These are phyloP conservation scores for Natrix natrix DNA, from an alignment of 2,797 vertebrate genomes.

Conservation along the genomic window DNA sequence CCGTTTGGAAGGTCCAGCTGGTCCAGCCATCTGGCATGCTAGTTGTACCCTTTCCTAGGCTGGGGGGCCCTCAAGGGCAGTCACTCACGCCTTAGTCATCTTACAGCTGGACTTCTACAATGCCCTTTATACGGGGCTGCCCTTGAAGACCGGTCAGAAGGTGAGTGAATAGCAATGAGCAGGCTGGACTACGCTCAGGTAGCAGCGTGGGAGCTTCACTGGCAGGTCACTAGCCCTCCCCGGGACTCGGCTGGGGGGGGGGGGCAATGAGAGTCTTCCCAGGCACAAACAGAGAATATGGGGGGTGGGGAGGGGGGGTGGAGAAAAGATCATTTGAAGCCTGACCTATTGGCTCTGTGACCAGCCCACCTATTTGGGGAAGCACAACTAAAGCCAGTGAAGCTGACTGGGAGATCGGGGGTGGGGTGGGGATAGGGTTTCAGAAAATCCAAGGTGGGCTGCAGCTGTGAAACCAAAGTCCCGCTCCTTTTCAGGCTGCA, in stretches of 20 bases:
- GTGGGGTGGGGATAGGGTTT: rapidly evolving
- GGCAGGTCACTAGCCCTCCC: background rate
- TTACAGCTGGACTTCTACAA: background rate
- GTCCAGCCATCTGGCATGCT: too few species aligned
- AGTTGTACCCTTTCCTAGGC: background rate
- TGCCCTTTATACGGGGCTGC: too few species aligned
- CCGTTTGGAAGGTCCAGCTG: background rate
- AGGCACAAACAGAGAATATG: background rate
- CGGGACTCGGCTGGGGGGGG: background rate
- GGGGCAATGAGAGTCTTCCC: background rate
- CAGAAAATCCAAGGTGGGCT: background rate
- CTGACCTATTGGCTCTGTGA: background rate
- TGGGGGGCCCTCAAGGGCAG: background rate
- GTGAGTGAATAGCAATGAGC: background rate
- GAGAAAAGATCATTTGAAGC: background rate
- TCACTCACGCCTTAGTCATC: background rate
- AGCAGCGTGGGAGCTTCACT: background rate
- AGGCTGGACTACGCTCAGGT: background rate
- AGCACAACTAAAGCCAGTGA: background rate
- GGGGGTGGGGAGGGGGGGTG: background rate
- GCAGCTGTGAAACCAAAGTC: background rate
- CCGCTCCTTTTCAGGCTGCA: background rate
- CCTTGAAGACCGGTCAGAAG: background rate
- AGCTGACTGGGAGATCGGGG: too few species aligned
- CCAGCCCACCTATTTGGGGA: background rate